Conservation (phyloP, 2,113 vertebrate species). For the Prionailurus viverrinus region DNA sequence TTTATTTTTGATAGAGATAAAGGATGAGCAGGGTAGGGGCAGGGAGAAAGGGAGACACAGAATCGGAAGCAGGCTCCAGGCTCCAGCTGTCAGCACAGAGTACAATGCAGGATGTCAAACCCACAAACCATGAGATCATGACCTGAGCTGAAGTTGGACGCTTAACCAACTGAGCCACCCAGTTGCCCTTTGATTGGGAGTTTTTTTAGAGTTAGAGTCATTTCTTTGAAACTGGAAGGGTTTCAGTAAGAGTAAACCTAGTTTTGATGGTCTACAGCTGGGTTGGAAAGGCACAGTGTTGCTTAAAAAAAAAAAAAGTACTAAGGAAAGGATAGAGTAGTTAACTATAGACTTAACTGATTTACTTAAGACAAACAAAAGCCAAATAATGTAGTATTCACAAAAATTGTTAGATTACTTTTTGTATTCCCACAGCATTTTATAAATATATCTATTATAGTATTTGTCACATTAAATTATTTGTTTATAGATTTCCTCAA, state of each 20-base stretch:
- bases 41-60: too few species aligned
- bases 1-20: too few species aligned
- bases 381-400: background rate
- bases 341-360: background rate
- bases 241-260: background rate
- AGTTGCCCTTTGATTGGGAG: too few species aligned
- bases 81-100: too few species aligned
- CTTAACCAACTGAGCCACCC: too few species aligned
- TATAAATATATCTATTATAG: background rate
- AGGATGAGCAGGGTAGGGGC: too few species aligned
- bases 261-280: constrained; percentile 15
- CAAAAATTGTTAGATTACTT: constrained; percentile 2
- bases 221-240: constrained; percentile 28
- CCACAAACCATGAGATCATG: too few species aligned
- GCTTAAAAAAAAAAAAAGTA: background rate
- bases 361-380: constrained; percentile 2
- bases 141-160: too few species aligned
- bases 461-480: constrained; percentile 28
- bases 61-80: too few species aligned
- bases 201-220: background rate
- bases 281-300: background rate
- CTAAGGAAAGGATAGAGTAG: background rate
- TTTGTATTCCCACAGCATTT: background rate
- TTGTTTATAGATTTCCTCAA: constrained; percentile 17
- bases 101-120: too few species aligned